Base-by-base conservation (phyloP, 1,140 invertebrate genomes). In the Brachionus koreanus region DNA sequence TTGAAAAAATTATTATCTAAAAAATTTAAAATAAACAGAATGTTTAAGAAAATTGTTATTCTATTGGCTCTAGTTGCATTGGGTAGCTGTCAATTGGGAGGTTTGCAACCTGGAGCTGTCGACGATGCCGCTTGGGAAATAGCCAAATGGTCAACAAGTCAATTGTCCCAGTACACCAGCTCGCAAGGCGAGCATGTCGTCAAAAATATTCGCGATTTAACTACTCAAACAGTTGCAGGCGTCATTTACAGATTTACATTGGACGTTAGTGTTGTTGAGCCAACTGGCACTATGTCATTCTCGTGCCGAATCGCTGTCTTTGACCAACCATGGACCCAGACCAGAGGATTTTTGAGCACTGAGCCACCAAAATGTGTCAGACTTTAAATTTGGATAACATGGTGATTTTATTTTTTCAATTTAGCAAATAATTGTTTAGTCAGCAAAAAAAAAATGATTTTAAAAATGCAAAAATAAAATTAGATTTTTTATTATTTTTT, bases 141-240 rank as follows among this genome's bases (percentile, higher is more conserved):
- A 33, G 76, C 49, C 25, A 57, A 43, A 16, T 79, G 76, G 76
- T 37, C 76, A 33, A 42, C 49, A 23, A 19, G 12, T 13, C 49
- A 61, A 12, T 61, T 79, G 49, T 37, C 76, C 3, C 9, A 25
- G 19, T 79, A 61, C 46, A 79, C 76, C 5, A 19, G 10, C 12
- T 2, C 33, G 4, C n/a, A 23, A n/a, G 76, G 76, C 1, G n/a
- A 79, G 61, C 49, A 57, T 25, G 19, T 16, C 12, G 49, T 79
- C 29, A 19, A 33, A 2, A 79, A 57, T n/a, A 43, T 79, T 35
- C 46, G 76, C 23, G 39, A 79, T 43, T 9, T 79, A 12, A 63
- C n/a, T n/a, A 61, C 23, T 29, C 76, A 79, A 65, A n/a, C 35
- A 39, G 76, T 79, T 43, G 49, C 76, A 29, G 76, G 76, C 13